These are phyloP conservation scores for Barypeithes pellucidus DNA, from an alignment of 2,888 invertebrate species.

Conservation along the genomic window DNA sequence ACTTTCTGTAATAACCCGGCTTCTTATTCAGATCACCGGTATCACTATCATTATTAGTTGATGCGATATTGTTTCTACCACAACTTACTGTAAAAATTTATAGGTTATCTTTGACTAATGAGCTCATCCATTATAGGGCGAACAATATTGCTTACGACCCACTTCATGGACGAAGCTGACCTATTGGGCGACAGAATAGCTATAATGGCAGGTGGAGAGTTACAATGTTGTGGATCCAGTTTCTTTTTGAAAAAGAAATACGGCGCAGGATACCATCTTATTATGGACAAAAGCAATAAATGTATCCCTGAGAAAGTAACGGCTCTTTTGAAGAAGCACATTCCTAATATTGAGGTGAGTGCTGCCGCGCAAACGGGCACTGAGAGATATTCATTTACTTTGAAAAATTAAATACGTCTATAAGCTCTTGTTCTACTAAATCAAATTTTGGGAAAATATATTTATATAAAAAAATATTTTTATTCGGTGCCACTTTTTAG, in stretches of 20 bases:
- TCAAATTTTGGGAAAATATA: too few species aligned
- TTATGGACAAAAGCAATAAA: conserved; percentile 76
- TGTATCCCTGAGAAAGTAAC: conserved; percentile 75
- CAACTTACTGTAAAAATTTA: too few species aligned
- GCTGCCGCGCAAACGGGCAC: conserved; percentile 60
- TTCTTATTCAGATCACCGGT: too few species aligned
- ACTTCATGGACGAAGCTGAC: conserved; percentile 95
- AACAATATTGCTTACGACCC: conserved; percentile 88
- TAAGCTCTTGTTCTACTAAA: too few species aligned
- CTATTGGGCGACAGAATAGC: conserved; percentile 89
- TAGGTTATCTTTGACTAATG: background rate
- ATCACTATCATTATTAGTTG: too few species aligned
- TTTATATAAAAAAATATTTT: too few species aligned
- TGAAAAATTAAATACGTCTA: background rate
- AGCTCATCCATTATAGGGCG: conserved; percentile 72
- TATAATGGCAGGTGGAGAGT: conserved; percentile 86
- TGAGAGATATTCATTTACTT: too few species aligned
- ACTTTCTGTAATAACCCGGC: too few species aligned
- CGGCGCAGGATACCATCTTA: conserved; percentile 88
- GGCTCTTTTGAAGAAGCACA: conserved; percentile 75
- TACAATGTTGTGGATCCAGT: conserved; percentile 87
- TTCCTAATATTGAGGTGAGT: conserved; percentile 75
- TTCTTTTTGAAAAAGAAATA: conserved; percentile 88
- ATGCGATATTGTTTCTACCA: too few species aligned
- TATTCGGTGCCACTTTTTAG: too few species aligned